Evolutionary conservation across 2,888 invertebrate species (phyloP), one percentile per base, ranked within the genome.

Genomic region (Gisinianus flammeolus): DNA sequence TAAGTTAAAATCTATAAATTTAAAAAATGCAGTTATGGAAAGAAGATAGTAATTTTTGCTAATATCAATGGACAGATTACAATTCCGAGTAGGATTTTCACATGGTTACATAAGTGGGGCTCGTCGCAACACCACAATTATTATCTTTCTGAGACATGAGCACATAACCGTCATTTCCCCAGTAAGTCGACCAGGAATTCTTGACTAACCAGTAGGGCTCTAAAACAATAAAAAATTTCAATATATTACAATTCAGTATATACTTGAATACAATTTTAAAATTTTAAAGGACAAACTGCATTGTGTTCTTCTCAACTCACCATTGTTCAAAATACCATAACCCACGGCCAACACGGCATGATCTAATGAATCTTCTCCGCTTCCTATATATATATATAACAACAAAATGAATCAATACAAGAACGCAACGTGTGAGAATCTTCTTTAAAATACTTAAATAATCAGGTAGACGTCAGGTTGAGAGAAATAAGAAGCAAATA

Each of bases 171-270:
- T 16, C 24, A 62, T 97, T 97, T 52, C 97, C 97, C 97, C 97
- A 97, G 86, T 96, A 92, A 84, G 95, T 97, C 0, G 96, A 97
- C 97, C 97, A 97, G 0, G 96, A 97, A 88, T 97, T 97, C 88
- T 97, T 97, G 10, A 97, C 88, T 74, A 97, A 89, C 97, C 97
- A 98, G 87, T 96, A 98, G 79, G 91, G 91, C 86, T 94, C 90
- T 44, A 44, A 4, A 16, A 16, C 16, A 16, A 44, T 6, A 19
- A 44, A 44, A 16, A 44, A 44, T 44, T 2, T 44, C 44, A 2
- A 44, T 16, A 44, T n/a, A n/a, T n/a, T 4, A 44, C 3, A 6
- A 16, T 44, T 44, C 19, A 4, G 44, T 44, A 16, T 44, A 44
- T 1, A n/a, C n/a, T n/a, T n/a, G n/a, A n/a, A n/a, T n/a, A n/a